Base-by-base conservation (phyloP, 1,140 invertebrate genomes). In the Zaprionus vittiger region DNA sequence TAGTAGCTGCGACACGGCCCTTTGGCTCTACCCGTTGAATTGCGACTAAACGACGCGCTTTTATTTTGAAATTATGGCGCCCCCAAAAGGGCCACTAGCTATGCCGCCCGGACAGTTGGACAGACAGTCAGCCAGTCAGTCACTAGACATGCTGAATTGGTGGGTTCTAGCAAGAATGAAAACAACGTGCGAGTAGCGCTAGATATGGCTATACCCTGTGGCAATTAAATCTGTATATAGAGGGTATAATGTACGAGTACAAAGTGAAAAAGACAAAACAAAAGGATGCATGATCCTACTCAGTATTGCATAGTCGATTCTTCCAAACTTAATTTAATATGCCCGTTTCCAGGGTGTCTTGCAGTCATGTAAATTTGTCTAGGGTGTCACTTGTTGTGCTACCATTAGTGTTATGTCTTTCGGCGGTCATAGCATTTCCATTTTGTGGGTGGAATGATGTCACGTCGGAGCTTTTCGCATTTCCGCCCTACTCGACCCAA, bases 51-150 rank as follows among this genome's bases (percentile, higher is more conserved):
- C 81, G 73, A 66, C 56, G 52, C 74, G 81, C 55, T 76, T 87
- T 87, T 80, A 52, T 79, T 89, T 87, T 79, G 72, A 87, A 89
- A 77, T 81, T 84, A 77, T 90, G 81, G 78, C 84, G 79, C 71
- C 72, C 68, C 78, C 71, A 72, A 82, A 77, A 80, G 59, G 69
- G 80, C 49, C 72, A 81, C 49, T 55, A 47, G 49, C 41, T 28
- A 7, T 6, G 6, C 12, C 37, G 24, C 17, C 6, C 47, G 56
- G 26, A 59, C 52, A 65, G 14, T 24, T 6, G 5, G 49, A 24
- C 60, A 26, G 37, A 37, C 68, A 41, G 47, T 24, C 67, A 64
- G 22, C 62, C 52, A 63, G 28, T 34, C 31, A 52, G 22, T 7
- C 41, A 67, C 31, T 31, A 52, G 68, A 28, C 28, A 26, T 59